Conservation (phyloP, 2,888 invertebrate genomes). For the Epinotia demarniana region DNA sequence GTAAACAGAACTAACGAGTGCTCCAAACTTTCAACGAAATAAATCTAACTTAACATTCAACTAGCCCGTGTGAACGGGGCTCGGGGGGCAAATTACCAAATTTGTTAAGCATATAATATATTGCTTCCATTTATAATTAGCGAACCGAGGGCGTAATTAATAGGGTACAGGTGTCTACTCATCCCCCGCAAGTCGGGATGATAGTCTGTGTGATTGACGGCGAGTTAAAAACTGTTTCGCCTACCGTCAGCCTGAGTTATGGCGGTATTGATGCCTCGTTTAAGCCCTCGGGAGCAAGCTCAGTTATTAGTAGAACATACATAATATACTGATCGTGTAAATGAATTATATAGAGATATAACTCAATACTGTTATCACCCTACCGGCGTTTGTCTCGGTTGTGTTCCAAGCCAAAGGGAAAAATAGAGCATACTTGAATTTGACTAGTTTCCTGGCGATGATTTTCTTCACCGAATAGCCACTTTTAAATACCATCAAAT, state of each 20-base stretch:
- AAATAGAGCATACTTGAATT: too few relatives aligned
- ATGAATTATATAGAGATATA: too few relatives aligned
- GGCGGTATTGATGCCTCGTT: slow-evolving; percentile 23
- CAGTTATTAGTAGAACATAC: background rate
- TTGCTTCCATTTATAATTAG: slow-evolving; percentile 70
- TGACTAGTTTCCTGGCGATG: too few relatives aligned
- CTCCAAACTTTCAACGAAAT: slow-evolving; percentile 30
- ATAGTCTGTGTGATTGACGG: slow-evolving; percentile 56
- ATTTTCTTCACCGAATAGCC: too few relatives aligned
- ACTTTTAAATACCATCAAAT: too few relatives aligned
- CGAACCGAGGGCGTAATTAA: slow-evolving; percentile 53
- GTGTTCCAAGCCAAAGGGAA: too few relatives aligned
- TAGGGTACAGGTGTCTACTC: slow-evolving; percentile 62
- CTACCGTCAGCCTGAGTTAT: slow-evolving; percentile 18
- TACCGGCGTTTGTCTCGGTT: too few relatives aligned
- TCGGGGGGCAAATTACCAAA: slow-evolving; percentile 58
- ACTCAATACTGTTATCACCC: too few relatives aligned
- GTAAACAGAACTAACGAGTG: slow-evolving; percentile 7
- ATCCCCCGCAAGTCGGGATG: slow-evolving; percentile 50
- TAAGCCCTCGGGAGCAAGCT: background rate
- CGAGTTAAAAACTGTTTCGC: slow-evolving; percentile 51
- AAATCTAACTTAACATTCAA: slow-evolving; percentile 42
- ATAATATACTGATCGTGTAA: too few relatives aligned
- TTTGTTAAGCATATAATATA: slow-evolving; percentile 64
- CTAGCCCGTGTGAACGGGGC: slow-evolving; percentile 52